Evolutionary conservation across 2,888 invertebrate genomes (phyloP), one percentile per base, ranked within the genome.

Genomic region (Ypsolopha sequella): DNA sequence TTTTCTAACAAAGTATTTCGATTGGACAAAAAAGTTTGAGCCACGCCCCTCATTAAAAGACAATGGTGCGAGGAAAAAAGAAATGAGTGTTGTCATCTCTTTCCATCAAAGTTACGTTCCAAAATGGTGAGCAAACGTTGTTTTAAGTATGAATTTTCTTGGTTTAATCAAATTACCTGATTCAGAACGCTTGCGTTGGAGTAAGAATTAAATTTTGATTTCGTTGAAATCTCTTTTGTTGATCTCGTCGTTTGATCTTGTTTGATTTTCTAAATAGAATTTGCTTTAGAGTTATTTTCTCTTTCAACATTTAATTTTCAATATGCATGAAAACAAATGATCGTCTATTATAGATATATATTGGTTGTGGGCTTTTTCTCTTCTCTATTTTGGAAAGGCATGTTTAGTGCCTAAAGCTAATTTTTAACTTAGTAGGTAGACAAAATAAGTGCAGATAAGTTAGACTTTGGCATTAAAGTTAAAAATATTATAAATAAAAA

Each of bases 21-120:
- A 76, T 76, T 76, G 74, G 77, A 52, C 55, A 60, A 65, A 74
- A 75, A 73, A 71, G 60, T 71, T 69, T 60, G 47, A 36, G 59
- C 65, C 62, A 65, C 77, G 71, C 77, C 77, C 72, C 62, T 60
- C 58, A 59, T 64, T 62, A 63, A 55, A 59, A 67, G 66, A 76
- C 76, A 76, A 76, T 73, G 64, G 68, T 54, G 56, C 50, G 58
- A 51, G 58, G 56, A 60, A 65, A 65, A 65, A 68, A 56, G 56
- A 61, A 60, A 58, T 58, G 41, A 38, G 33, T 48, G 49, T 33
- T 33, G 54, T 52, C 53, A 52, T 62, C 64, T 52, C 55, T 53
- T n/a, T 46, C 46, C 33, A 61, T 55, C 51, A 60, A 56, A 36
- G 51, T 52, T 46, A 50, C 57, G 62, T 60, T 62, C 59, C 53